Base-by-base conservation (phyloP, 2,113 vertebrate species). In the Paralichthys olivaceus region DNA sequence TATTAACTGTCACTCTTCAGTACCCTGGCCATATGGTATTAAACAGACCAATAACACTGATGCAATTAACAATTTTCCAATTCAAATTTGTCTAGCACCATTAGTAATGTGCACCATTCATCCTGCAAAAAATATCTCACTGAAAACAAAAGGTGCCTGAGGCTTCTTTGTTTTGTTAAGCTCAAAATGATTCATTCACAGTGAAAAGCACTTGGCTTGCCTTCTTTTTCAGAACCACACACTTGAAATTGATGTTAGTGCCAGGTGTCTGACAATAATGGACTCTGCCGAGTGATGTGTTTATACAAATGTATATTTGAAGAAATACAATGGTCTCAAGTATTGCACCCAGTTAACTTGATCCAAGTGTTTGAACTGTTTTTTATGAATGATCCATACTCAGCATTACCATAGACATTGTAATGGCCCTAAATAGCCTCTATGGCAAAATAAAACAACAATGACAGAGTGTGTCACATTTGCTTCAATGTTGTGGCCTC, bases 121-220 rank as follows among this genome's bases (percentile, higher is more conserved):
- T 26, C 32, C 47, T 73, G 57, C 22, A 32, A 17, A 55, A 15
- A 72, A 64, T 49, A 43, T 55, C 9, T n/a, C 6, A 29, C 45
- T 60, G 55, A 69, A 34, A 26, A 43, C 55, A 47, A 29, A 28
- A 34, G 37, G n/a, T 56, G 61, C 72, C 69, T 7, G 17, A 56
- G 61, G 73, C 68, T 2, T 75, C 47, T 64, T 85, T 80, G 47
- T 68, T 71, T 64, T 25, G 1, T 57, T 77, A n/a, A 57, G 69
- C 68, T 61, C 14, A 28, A 7, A 67, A 79, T 73, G 22, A 86
- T 51, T 81, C 72, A 72, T 59, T 79, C 69, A 71, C 51, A 70
- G 13, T 12, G 66, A 26, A 79, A 69, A 58, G 49, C 61, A n/a
- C 56, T 72, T 23, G 59, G 51, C 72, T 80, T 23, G 1, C 4